phyloP scores from a whole-genome alignment of 1,140 invertebrate genomes.

The Adelges cooleyi region DNA sequence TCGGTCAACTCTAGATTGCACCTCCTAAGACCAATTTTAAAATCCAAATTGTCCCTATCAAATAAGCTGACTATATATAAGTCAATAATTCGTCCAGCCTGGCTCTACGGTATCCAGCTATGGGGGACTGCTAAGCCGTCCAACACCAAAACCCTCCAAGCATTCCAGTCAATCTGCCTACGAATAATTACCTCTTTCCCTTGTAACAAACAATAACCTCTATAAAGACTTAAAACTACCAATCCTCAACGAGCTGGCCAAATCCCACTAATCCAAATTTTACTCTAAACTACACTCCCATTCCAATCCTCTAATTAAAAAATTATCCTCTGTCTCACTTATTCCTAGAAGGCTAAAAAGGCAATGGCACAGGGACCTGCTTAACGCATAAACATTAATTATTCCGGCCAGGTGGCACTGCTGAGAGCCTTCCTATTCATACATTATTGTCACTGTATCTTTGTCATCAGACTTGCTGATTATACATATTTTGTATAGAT shows the following conservation, averaged over 20 bases:
- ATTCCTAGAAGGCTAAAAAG: too few relatives aligned
- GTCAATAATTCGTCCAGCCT: background rate
- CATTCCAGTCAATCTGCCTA: background rate
- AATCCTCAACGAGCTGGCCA: background rate
- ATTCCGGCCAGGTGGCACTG: too few relatives aligned
- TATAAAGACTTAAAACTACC: background rate
- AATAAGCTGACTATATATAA: background rate
- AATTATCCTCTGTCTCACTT: too few relatives aligned
- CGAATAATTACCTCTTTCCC: background rate
- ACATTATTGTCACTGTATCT: too few relatives aligned
- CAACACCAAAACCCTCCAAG: background rate
- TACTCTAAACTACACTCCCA: background rate
- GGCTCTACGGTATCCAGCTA: background rate
- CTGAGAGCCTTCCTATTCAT: too few relatives aligned
- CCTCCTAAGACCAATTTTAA: too few relatives aligned
- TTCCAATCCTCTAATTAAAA: background rate
- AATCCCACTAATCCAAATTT: background rate
- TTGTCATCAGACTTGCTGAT: too few relatives aligned
- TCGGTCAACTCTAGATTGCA: background rate
- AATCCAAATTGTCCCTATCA: background rate
- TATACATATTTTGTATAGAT: too few relatives aligned
- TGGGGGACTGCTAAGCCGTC: background rate
- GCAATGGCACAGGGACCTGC: too few relatives aligned
- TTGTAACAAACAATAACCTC: background rate
- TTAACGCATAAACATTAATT: too few relatives aligned